Evolutionary conservation across 2,113 vertebrate genomes (phyloP), one percentile per base, ranked within the genome.

Genomic region (Tenrec ecaudatus): DNA sequence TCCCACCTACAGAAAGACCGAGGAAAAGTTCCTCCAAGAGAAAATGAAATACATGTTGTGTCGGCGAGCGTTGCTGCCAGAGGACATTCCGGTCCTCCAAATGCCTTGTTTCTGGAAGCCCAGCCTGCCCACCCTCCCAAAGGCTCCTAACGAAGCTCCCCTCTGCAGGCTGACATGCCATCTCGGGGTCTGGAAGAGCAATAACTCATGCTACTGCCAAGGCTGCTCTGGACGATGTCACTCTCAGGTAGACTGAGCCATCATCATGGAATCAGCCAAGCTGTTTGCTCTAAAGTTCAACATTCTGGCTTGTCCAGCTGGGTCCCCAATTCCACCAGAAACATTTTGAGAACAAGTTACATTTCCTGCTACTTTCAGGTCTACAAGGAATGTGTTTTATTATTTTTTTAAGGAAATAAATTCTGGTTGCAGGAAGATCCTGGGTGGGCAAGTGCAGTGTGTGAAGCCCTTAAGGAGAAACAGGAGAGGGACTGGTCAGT

Each of bases 121-220:
- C 9, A 81, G 78, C 79, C 36, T 3, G 36, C 69, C 43, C 79
- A 94, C 33, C 29, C 68, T 66, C 69, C 78, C 43, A 66, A 82
- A 81, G 89, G 64, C 83, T 88, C 66, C 53, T 81, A 85, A 96
- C 79, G 95, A 92, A 93, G 82, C 84, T 93, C 60, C 16, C 73
- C 89, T 82, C 82, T 60, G 68, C 87, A 82, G 82, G 33, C 84
- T 76, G 38, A 88, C 78, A 92, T 89, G 88, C 78, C 82, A 73
- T 92, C 91, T 82, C 92, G 33, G 0, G 87, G 79, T 88, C 93
- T 77, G n/a, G 94, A 84, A 91, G 77, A 64, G 22, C 86, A 94
- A 93, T 90, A 96, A 92, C 82, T 85, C 75, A 14, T n/a, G 79
- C 88, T 80, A 94, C 96, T 96, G 92, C 96, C 83, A 36, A 92